Evolutionary conservation across 30 jellyfish, hydroid and myxozoan species (phyloP), one percentile per base, ranked within the genome.

Genomic region (Hydra vulgaris): DNA sequence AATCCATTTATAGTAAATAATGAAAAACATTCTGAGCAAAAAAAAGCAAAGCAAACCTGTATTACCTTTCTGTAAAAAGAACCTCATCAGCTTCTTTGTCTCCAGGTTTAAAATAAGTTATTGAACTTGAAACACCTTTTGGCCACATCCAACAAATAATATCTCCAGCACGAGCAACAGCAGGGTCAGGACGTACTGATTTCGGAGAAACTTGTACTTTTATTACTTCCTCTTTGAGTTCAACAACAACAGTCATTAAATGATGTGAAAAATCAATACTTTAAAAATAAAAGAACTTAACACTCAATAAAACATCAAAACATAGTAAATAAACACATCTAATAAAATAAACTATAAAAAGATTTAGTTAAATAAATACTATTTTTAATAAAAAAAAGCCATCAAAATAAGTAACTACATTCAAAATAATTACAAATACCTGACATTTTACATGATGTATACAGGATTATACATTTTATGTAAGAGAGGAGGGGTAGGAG

Each of bases 101-200:
- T 23, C 70, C 87, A 18, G 69, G 18, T 19, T 73, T 17, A 66
- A 8, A 78, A 7, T 78, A 53, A 15, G 83, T 16, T 18, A 80
- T 80, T 1, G 87, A 80, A 66, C 87, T 80, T 3, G 72, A 69
- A 3, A 80, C 27, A 66, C 61, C 53, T 70, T 80, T 80, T 0
- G 87, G 87, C 87, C 87, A 80, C 87, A 80, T 80, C 87, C 87
- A 80, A 24, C 87, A 80, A 23, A 80, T 80, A 17, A 80, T 70
- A 70, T 80, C 87, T 22, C 87, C 87, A 21, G 23, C 72, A 25
- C 87, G 87, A 7, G 87, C 87, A 20, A 80, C 87, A 18, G 66
- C 83, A n/a, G 87, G 87, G n/a, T 80, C 87, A 66, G 87, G 87
- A 16, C 83, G 68, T 0, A 80, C 83, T 0, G 80, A 82, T 22